phyloP scores from a whole-genome alignment of 2,888 invertebrate species.

The Patella depressa region DNA sequence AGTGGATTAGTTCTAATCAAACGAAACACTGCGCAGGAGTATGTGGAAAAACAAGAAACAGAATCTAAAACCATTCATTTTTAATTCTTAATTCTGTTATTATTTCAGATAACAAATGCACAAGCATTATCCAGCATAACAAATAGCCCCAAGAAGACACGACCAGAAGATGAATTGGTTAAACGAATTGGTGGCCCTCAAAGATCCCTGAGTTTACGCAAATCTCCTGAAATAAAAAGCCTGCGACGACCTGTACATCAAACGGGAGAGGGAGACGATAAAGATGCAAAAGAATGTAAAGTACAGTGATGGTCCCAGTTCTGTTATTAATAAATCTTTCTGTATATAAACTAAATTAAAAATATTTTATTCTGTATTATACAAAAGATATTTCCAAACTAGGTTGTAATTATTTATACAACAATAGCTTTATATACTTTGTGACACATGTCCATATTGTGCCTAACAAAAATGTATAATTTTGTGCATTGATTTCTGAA shows the following conservation, averaged over 20 bases:
- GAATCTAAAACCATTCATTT: constrained; percentile 3
- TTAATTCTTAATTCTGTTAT: not conserved
- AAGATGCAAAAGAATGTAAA: constrained; percentile 18
- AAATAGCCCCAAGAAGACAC: constrained; percentile 28
- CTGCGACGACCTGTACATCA: constrained; percentile 8
- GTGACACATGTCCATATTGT: not conserved
- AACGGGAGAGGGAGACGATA: not conserved
- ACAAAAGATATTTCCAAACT: not conserved
- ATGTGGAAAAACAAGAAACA: constrained; percentile 16
- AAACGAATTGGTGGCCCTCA: constrained; percentile 13
- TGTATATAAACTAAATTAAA: not conserved
- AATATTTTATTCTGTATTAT: not conserved
- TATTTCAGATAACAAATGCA: not conserved
- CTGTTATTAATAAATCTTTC: too few relatives aligned
- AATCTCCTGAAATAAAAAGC: constrained; percentile 21
- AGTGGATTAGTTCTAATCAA: too few relatives aligned
- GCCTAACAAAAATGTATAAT: too few relatives aligned
- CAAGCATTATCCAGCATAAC: constrained; percentile 23
- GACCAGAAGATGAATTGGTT: not conserved
- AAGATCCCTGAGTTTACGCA: constrained; percentile 19
- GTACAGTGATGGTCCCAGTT: constrained; percentile 11
- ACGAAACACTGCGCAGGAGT: too few relatives aligned
- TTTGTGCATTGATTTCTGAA: too few relatives aligned
- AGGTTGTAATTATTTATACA: not conserved
- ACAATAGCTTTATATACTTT: not conserved